These are phyloP conservation scores for Stratiolaelaps scimitus DNA, from an alignment of 1,140 invertebrate genomes.

Conservation along the genomic window DNA sequence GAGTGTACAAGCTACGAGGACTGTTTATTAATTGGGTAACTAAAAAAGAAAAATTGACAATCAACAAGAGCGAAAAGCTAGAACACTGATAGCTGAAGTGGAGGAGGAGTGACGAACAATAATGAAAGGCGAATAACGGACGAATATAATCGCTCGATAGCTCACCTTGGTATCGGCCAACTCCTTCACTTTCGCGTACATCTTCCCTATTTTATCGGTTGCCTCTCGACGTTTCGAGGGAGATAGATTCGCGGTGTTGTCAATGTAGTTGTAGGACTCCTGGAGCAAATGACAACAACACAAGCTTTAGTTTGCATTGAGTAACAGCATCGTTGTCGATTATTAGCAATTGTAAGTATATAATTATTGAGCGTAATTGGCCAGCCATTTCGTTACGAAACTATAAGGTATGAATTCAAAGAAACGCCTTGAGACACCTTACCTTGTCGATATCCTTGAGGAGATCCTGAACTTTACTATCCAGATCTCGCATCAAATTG, in stretches of 20 bases:
- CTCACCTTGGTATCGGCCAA: constrained; percentile 77
- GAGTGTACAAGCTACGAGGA: too few species aligned
- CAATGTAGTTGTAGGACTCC: constrained; percentile 67
- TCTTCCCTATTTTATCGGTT: constrained; percentile 64
- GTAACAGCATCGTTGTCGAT: too few species aligned
- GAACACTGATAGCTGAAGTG: too few species aligned
- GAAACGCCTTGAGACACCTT: background rate
- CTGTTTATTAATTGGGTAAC: too few species aligned
- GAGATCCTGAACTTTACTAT: constrained; percentile 60
- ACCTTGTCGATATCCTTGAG: constrained; percentile 28
- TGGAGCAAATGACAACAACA: constrained; percentile 34
- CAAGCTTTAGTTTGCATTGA: too few species aligned
- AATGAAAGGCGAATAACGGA: too few species aligned
- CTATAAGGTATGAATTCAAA: background rate
- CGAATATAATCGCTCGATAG: too few species aligned
- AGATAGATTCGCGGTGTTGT: constrained; percentile 50
- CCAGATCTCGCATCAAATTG: constrained; percentile 84
- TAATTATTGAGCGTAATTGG: too few species aligned
- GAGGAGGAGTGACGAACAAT: too few species aligned
- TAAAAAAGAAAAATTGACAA: too few species aligned
- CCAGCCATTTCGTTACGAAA: background rate
- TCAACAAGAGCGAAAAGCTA: too few species aligned
- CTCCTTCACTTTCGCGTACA: constrained; percentile 80
- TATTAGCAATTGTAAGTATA: too few species aligned
- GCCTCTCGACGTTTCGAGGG: constrained; percentile 68